Conservation (phyloP, 2,113 vertebrate species). For the Microcebus jonahi region DNA sequence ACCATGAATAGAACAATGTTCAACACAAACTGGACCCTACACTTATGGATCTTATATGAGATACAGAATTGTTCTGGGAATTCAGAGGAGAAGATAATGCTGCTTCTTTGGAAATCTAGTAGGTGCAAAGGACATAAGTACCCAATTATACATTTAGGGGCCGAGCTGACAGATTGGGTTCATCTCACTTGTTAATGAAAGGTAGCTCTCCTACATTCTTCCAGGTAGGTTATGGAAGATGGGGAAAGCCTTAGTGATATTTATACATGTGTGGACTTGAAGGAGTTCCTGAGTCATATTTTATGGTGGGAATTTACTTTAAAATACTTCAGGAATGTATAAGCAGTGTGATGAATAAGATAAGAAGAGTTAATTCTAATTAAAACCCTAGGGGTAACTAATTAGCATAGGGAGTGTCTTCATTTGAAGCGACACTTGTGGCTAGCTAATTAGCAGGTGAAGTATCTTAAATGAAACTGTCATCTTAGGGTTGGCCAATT, state of each 20-base stretch:
- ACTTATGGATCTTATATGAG: not conserved
- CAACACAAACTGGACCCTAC: not conserved
- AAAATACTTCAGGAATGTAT: not conserved
- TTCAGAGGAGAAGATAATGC: constrained; percentile 11
- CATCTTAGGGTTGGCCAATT: not conserved
- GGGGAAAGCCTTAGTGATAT: not conserved
- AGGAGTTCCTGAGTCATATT: not conserved
- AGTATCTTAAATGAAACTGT: constrained; percentile 1
- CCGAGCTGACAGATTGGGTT: not conserved
- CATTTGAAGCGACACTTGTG: constrained; percentile 11
- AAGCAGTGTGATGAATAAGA: not conserved
- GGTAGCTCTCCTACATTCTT: not conserved
- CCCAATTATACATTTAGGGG: not conserved
- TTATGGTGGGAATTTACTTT: not conserved
- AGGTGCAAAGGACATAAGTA: not conserved
- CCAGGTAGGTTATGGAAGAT: not conserved
- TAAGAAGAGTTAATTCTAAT: constrained; percentile 35
- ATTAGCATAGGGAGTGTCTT: constrained; percentile 31
- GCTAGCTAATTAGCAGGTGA: constrained; percentile 28
- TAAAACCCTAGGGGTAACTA: constrained; percentile 30
- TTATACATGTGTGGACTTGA: not conserved
- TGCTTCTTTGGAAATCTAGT: not conserved
- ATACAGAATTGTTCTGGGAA: not conserved
- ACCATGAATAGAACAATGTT: not conserved
- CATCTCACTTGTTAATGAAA: not conserved